Base-by-base conservation (phyloP, 1,140 invertebrate species). In the Cryptotermes secundus region DNA sequence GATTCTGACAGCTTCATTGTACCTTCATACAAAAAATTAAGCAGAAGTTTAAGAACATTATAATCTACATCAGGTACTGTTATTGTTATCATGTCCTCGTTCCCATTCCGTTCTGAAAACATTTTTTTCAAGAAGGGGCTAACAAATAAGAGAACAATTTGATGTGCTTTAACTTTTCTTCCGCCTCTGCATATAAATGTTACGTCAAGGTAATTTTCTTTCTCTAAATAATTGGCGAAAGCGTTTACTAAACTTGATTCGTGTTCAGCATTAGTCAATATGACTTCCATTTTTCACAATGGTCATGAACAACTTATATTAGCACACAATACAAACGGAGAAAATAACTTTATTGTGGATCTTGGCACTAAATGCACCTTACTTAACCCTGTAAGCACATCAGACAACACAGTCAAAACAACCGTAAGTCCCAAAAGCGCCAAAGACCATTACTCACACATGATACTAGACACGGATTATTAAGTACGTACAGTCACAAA, bases 11-110 rank as follows among this genome's bases (percentile, higher is more conserved):
- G n/a, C n/a, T 6, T 72, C 59, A 14, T n/a, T 31, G 59, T n/a
- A 31, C 59, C 59, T 72, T 72, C 59, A n/a, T 72, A 72, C n/a
- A 72, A 31, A 14, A 72, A 72, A 72, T n/a, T n/a, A 72, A 72
- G 16, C 6, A 72, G 9, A 72, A 72, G 59, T 72, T 72, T 72
- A 10, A 72, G 26, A 31, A 31, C 14, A 72, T 31, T 72, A n/a
- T n/a, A 3, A 72, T 31, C 26, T 7, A 72, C n/a, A 31, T 72
- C 59, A n/a, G 59, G 59, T 31, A 72, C 26, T 12, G 31, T 10
- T 12, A 49, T 19, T 19, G n/a, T n/a, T n/a, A 72, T 16, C n/a
- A 72, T 31, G 7, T 72, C 59, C 16, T 72, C 9, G 59, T 72
- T 72, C 9, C n/a, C 59, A 3, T n/a, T 3, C 26, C 59, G 31